Evolutionary conservation across 2,113 vertebrate genomes (phyloP), one percentile per base, ranked within the genome.

Genomic region (Mirounga angustirostris): DNA sequence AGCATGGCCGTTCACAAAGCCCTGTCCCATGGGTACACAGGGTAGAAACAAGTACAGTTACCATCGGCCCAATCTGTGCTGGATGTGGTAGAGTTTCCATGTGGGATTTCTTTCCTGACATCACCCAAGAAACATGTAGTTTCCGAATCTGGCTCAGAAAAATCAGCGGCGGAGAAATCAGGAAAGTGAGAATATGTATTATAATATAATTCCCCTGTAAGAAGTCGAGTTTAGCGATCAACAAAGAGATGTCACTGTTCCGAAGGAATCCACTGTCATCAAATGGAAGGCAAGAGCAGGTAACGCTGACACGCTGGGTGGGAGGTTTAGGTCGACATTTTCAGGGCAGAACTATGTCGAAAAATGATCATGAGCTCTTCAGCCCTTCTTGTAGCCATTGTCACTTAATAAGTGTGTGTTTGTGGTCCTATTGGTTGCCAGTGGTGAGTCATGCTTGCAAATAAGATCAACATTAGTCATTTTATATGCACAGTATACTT

Each of bases 391-490:
- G 69, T 73, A 93, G 33, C 50, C 76, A 19, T 63, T 96, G 79
- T 54, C 74, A 50, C 69, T 52, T 87, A 84, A 58, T 81, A 95
- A 96, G 59, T 90, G 8, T 88, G 78, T 95, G 58, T 65, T 76
- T 83, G 21, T 80, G 58, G 36, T 28, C 36, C 5, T 94, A 58
- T 91, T 76, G 78, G 24, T 76, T 88, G 52, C 89, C 54, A 86
- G 28, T 61, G 59, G 78, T 91, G 81, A 96, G 85, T 97, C 78
- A 89, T 82, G n/a, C 86, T 96, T 96, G 86, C 15, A 63, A 93
- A 78, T 93, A 96, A 97, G 94, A 96, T 63, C 91, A 95, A 85
- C 94, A 93, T 91, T 89, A 78, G 73, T 94, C 74, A 65, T 78
- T 85, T 95, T 78, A 93, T 73, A 91, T 12, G 73, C 59, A 73